phyloP scores from a whole-genome alignment of 2,113 vertebrate species.

The Notiomystis cincta region DNA sequence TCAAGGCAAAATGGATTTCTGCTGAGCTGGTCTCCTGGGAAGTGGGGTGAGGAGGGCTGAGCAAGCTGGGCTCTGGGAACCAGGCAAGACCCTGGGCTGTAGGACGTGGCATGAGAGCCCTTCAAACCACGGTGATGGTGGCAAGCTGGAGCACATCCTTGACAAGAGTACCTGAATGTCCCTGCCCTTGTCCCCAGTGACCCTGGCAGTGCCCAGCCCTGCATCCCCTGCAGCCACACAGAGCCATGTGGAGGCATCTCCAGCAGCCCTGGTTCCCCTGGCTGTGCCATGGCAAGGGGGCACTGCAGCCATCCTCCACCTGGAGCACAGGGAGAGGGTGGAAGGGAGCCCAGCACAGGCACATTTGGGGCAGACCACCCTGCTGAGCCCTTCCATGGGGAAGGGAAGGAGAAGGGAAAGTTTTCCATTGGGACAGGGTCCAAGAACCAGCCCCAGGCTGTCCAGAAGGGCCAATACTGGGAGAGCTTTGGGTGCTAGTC shows the following conservation, averaged over 20 bases:
- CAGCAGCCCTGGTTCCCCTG: rapidly evolving
- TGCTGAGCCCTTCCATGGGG: not conserved
- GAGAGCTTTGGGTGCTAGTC: not conserved
- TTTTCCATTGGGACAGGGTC: rapidly evolving
- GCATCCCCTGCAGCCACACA: not conserved
- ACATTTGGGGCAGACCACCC: not conserved
- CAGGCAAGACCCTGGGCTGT: rapidly evolving
- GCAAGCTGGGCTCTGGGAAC: rapidly evolving
- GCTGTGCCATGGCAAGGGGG: not conserved
- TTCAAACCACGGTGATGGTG: rapidly evolving
- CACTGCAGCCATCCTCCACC: not conserved
- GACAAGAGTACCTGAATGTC: not conserved
- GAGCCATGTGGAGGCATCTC: rapidly evolving
- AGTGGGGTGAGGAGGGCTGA: not conserved
- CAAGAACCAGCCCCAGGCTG: not conserved
- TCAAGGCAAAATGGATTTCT: not conserved
- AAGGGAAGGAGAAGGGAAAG: not conserved
- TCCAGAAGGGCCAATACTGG: rapidly evolving
- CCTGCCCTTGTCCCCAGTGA: not conserved
- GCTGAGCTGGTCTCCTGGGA: not conserved
- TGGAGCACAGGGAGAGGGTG: not conserved
- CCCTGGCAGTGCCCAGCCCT: not conserved
- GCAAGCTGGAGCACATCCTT: not conserved
- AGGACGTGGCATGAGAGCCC: not conserved
- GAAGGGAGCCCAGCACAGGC: not conserved